Evolutionary conservation across 2,888 invertebrate genomes (phyloP).

Genomic region (Clistopyga incitator): DNA sequence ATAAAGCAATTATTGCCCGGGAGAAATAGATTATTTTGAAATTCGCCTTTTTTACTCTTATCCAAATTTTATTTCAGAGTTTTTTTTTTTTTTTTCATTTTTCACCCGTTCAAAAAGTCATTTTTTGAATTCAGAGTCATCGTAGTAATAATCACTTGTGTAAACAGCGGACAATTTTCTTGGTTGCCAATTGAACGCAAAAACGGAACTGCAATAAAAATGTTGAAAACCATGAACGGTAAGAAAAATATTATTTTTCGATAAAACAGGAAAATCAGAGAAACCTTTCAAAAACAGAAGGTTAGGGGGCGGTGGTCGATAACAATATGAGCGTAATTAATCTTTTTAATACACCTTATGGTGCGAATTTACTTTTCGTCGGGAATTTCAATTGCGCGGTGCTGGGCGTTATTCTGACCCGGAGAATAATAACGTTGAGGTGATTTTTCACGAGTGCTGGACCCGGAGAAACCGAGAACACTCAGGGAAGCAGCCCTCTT

Average conservation of each 20-base stretch:
- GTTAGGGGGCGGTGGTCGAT: not conserved
- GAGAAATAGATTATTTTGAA: no score
- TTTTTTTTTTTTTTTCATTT: no score
- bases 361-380: not conserved
- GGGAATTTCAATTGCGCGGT: slow-evolving; percentile 55
- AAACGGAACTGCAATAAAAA: not conserved
- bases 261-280: slow-evolving; percentile 3
- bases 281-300: slow-evolving; percentile 16
- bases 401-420: slow-evolving; percentile 10
- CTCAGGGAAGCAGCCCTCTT: not conserved
- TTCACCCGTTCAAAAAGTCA: no score
- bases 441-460: slow-evolving; percentile 52
- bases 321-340: slow-evolving; percentile 44
- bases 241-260: slow-evolving; percentile 9
- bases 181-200: no score
- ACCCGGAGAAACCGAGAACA: no score
- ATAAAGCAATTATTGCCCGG: no score
- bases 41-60: no score
- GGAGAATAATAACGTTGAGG: slow-evolving; percentile 53
- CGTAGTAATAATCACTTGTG: no score
- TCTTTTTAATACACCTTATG: slow-evolving; percentile 16
- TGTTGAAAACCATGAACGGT: not conserved
- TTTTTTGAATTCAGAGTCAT: no score
- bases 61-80: no score
- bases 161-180: no score